Percentiles rank a stretch among this genome's conserved stretches.
Conservation (phyloP, 2,113 vertebrate genomes). For the Lagopus leucura region DNA sequence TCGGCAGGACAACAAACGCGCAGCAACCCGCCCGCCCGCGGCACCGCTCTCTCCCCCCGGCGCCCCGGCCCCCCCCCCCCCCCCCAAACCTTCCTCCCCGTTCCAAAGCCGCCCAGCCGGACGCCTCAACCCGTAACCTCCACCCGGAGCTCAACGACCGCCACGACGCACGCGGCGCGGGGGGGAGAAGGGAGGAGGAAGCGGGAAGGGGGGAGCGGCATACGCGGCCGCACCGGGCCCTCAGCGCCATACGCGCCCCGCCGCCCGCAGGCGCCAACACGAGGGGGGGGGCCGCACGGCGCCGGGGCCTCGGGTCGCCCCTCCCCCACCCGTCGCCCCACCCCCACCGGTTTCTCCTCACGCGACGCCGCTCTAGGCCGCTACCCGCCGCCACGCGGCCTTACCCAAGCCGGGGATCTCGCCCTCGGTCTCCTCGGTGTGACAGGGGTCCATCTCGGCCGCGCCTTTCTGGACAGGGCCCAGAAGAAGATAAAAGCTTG, state of each 20-base stretch:
- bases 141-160: no score
- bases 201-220: background rate
- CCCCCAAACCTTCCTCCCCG: no score
- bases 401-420: slow-evolving; percentile 63
- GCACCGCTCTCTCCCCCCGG: no score
- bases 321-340: background rate
- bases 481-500: background rate
- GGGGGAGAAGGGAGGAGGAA: no score
- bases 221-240: background rate
- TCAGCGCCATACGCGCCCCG: background rate
- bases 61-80: no score
- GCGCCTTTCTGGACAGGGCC: background rate
- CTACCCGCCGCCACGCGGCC: background rate
- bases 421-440: slow-evolving; percentile 51
- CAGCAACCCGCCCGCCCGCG: no score
- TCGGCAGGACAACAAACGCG: no score
- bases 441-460: slow-evolving; percentile 52
- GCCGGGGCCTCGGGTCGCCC: background rate
- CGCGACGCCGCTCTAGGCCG: background rate
- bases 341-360: no score
- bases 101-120: no score
- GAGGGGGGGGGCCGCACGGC: no score
- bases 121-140: no score
- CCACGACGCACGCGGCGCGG: background rate
- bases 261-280: background rate